Conservation (phyloP, 1,140 invertebrate species). For the Zaprionus camerounensis region DNA sequence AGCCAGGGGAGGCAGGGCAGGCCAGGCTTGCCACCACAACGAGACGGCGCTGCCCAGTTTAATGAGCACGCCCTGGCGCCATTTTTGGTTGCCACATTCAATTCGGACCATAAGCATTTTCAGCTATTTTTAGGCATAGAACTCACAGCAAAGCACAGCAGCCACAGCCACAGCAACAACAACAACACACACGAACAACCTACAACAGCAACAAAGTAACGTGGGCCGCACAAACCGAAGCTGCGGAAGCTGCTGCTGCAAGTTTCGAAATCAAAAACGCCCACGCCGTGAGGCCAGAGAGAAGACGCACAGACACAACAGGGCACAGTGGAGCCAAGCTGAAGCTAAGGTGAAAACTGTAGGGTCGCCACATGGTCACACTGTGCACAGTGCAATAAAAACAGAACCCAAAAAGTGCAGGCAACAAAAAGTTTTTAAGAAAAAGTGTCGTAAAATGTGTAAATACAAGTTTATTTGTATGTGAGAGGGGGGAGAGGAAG, state of each 20-base stretch:
- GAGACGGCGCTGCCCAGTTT: constrained; percentile 49
- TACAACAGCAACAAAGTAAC: constrained; percentile 41
- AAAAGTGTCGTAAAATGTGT: constrained; percentile 50
- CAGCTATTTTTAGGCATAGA: constrained; percentile 78
- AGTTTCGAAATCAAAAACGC: constrained; percentile 68
- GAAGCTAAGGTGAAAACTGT: background rate
- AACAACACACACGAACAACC: constrained; percentile 11
- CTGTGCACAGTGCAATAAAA: background rate
- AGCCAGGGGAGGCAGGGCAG: background rate
- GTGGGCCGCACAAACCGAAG: constrained; percentile 37
- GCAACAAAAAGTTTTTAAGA: constrained; percentile 17
- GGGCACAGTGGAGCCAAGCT: background rate
- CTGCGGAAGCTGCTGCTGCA: constrained; percentile 52
- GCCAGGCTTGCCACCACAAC: too few species aligned
- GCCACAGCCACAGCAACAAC: constrained; percentile 40
- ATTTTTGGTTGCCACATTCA: constrained; percentile 65
- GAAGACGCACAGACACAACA: constrained; percentile 19
- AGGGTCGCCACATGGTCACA: background rate
- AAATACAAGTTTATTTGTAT: constrained; percentile 34
- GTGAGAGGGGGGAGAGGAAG: constrained; percentile 16
- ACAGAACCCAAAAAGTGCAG: constrained; percentile 5
- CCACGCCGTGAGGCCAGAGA: constrained; percentile 52
- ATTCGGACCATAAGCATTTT: constrained; percentile 46
- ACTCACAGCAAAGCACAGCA: constrained; percentile 28
- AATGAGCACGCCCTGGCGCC: constrained; percentile 81